Conservation (phyloP, 2,888 invertebrate genomes). For the Ormyrus labotus region DNA sequence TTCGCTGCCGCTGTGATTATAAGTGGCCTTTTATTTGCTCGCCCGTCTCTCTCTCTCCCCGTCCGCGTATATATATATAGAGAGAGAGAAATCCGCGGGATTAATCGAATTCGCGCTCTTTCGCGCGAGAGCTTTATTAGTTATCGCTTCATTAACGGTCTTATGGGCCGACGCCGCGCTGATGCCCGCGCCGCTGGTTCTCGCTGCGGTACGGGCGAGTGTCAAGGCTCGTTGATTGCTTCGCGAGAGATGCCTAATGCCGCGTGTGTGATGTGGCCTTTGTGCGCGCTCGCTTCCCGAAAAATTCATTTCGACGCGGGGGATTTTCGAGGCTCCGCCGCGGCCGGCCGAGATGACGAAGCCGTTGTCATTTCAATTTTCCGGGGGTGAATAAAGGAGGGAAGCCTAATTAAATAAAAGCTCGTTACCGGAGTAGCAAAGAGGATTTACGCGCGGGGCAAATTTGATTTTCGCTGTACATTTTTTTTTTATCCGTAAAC, state of each 20-base stretch:
- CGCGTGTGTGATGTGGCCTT: background rate
- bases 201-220: conserved; percentile 12
- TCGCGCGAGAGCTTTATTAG: conserved; percentile 34
- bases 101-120: conserved; percentile 37
- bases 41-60: background rate
- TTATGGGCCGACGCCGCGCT: background rate
- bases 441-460: too few relatives aligned
- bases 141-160: conserved; percentile 48
- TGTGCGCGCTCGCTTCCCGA: background rate
- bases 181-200: conserved; percentile 1
- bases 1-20: conserved; percentile 4
- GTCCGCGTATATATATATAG: background rate
- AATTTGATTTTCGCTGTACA: too few relatives aligned
- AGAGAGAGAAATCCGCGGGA: background rate
- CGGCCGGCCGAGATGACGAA: too few relatives aligned
- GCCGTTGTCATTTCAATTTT: too few relatives aligned
- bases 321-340: too few relatives aligned
- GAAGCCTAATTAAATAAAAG: too few relatives aligned
- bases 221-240: conserved; percentile 31
- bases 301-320: background rate
- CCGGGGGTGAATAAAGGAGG: too few relatives aligned
- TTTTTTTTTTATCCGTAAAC: too few relatives aligned
- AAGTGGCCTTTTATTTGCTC: background rate
- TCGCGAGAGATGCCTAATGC: conserved; percentile 13
- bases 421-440: too few relatives aligned